Conservation (phyloP, 2,797 vertebrate species). For the Lindbergichthys nudifrons region DNA sequence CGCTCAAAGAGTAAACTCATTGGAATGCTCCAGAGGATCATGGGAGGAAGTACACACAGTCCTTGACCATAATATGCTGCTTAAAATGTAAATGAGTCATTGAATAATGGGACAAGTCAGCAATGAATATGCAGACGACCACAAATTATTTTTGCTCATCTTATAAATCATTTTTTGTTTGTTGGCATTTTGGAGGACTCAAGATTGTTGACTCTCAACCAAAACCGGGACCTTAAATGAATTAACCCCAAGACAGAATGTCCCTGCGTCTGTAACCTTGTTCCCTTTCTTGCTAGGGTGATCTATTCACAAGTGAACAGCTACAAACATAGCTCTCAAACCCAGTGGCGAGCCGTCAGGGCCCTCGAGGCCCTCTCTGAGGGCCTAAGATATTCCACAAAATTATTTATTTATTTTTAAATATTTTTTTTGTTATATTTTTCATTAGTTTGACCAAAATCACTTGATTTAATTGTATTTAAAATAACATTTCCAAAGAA, state of each 20-base stretch:
- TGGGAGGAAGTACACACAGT: slow-evolving; percentile 73
- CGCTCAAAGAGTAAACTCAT: slow-evolving; percentile 70
- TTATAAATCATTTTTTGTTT: slow-evolving; percentile 70
- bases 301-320: slow-evolving; percentile 20
- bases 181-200: slow-evolving; percentile 60
- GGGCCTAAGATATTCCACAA: no score
- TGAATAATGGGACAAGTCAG: slow-evolving; percentile 77
- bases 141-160: slow-evolving; percentile 73
- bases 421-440: no score
- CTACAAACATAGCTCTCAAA: slow-evolving; percentile 5
- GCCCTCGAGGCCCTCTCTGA: no score
- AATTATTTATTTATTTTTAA: no score
- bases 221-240: slow-evolving; percentile 26
- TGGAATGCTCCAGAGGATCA: slow-evolving; percentile 72
- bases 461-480: no score
- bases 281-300: slow-evolving; percentile 11
- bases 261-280: slow-evolving; percentile 22
- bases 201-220: slow-evolving; percentile 39
- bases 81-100: slow-evolving; percentile 80
- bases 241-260: slow-evolving; percentile 17
- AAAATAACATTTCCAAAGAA: no score
- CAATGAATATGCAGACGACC: slow-evolving; percentile 76
- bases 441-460: no score
- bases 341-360: no score
- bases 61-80: slow-evolving; percentile 80